Percentiles rank a stretch among this genome's conserved stretches.
phyloP scores from a whole-genome alignment of 2,888 invertebrate species.

The Drosophila affinis region DNA sequence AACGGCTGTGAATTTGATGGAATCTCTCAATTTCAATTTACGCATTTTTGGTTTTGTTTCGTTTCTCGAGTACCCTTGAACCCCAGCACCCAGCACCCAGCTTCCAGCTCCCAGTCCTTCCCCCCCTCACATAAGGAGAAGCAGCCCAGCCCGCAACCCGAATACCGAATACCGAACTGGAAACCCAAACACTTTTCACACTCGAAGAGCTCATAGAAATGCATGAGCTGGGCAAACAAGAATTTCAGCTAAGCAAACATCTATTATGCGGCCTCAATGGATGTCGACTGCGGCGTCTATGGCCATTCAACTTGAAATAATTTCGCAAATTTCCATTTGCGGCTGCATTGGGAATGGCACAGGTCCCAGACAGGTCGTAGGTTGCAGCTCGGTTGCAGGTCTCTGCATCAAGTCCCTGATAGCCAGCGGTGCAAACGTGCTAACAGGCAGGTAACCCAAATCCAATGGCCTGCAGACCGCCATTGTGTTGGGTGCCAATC shows the following conservation, averaged over 20 bases:
- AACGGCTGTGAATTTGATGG: constrained; percentile 83
- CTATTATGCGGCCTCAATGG: constrained; percentile 55
- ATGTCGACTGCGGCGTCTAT: constrained; percentile 40
- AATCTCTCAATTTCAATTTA: constrained; percentile 68
- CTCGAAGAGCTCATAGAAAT: constrained; percentile 40
- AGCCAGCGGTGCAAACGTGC: constrained; percentile 19
- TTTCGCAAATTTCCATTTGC: constrained; percentile 63
- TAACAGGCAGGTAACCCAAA: constrained; percentile 32
- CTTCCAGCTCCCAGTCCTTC: neutral
- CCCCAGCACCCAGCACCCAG: constrained; percentile 14
- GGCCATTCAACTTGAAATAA: constrained; percentile 67
- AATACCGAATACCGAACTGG: too few relatives aligned
- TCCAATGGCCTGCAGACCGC: constrained; percentile 5
- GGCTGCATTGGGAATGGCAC: constrained; percentile 35
- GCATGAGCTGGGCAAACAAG: constrained; percentile 53
- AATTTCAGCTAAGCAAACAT: constrained; percentile 63
- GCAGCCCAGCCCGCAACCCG: too few relatives aligned
- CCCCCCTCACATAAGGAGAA: neutral
- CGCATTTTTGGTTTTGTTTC: constrained; percentile 54
- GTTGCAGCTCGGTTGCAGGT: neutral
- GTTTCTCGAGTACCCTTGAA: constrained; percentile 41
- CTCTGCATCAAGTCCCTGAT: constrained; percentile 1
- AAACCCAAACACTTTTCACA: constrained; percentile 37
- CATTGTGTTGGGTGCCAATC: constrained; percentile 42
- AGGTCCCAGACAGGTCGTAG: constrained; percentile 8